A percentile compares a stretch with the other conserved stretches of the same genome.
These are phyloP conservation scores for Xiphophorus maculatus DNA, from an alignment of 2,113 vertebrate species.

Conservation along the genomic window DNA sequence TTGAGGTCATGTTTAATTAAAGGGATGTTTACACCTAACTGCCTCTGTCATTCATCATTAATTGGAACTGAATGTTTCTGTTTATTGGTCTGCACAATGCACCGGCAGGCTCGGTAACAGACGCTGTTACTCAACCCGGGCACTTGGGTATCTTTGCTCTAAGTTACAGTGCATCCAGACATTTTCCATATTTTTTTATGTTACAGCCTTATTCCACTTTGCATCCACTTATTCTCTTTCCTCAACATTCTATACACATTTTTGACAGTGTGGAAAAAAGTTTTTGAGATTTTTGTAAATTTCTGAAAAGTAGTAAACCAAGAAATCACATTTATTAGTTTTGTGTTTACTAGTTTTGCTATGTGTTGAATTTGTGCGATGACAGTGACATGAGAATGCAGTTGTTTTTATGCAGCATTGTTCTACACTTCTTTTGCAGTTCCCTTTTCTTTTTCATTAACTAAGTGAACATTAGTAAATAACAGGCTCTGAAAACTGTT, in stretches of 20 bases:
- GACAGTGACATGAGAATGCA: background rate
- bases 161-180: no score
- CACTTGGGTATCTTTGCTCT: no score
- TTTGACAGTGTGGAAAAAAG: no score
- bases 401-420: background rate
- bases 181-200: no score
- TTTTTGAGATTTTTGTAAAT: no score
- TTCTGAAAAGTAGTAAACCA: no score
- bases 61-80: slow-evolving; percentile 16
- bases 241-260: no score
- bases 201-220: background rate
- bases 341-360: background rate
- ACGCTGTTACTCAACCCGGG: no score
- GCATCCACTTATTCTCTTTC: background rate
- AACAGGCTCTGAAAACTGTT: background rate
- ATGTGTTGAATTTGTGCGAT: background rate
- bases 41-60: slow-evolving; percentile 14
- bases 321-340: no score
- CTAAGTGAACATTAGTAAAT: background rate
- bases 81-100: background rate
- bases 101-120: background rate
- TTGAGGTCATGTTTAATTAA: slow-evolving; percentile 22
- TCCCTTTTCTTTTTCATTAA: background rate
- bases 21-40: slow-evolving; percentile 3
- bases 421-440: background rate